Evolutionary conservation across 2,113 vertebrate genomes (phyloP).

Genomic region (Tachuris rubrigastra): DNA sequence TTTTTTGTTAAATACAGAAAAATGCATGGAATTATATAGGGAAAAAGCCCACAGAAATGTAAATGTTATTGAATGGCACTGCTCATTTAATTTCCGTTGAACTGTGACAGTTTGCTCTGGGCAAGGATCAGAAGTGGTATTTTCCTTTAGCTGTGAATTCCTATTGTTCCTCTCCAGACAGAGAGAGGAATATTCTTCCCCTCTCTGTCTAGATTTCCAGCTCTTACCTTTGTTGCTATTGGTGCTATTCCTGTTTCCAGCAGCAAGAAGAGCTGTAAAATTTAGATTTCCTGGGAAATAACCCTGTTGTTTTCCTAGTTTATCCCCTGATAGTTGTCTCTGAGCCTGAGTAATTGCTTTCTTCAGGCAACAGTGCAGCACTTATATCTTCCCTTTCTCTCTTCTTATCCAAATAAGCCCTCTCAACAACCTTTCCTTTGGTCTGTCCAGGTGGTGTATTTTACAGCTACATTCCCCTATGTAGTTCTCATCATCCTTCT

Average conservation of each 20-base stretch:
- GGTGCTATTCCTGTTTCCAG: neutral
- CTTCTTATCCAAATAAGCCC: neutral
- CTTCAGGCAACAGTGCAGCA: neutral
- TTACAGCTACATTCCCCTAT: conserved; percentile 96
- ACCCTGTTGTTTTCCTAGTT: neutral
- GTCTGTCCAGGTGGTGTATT: conserved; percentile 90
- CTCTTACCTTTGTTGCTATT: neutral
- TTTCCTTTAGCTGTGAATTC: neutral
- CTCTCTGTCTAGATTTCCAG: neutral
- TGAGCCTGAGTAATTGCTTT: neutral
- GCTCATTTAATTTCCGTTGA: neutral
- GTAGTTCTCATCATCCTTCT: conserved; percentile 95
- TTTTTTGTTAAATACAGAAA: neutral
- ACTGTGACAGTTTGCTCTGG: neutral
- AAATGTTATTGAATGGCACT: neutral
- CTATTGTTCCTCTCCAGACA: neutral
- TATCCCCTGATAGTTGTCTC: neutral
- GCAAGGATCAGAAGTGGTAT: neutral
- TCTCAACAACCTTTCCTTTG: neutral
- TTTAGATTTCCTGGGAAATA: neutral
- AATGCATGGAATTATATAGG: neutral
- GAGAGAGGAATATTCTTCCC: neutral
- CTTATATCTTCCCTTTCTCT: neutral
- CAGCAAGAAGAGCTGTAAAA: neutral
- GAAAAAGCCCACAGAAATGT: neutral